phyloP scores from a whole-genome alignment of 2,113 vertebrate species.

The Dryoscopus gambensis region DNA sequence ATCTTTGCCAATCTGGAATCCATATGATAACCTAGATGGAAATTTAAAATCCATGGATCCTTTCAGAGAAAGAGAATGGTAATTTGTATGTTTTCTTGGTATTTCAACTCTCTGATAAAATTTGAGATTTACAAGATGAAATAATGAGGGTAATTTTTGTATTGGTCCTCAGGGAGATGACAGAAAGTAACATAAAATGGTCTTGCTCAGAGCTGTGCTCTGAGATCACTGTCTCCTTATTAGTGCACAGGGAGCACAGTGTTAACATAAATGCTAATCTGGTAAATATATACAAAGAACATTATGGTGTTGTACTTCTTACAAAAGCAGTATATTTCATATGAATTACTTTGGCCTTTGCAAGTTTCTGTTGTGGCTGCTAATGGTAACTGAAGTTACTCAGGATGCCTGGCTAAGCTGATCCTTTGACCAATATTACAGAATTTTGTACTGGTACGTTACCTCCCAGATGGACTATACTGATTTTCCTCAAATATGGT shows the following conservation, averaged over 20 bases:
- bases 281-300: not conserved
- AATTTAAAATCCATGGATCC: not conserved
- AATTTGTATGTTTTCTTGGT: not conserved
- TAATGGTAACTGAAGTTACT: not conserved
- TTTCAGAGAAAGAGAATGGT: not conserved
- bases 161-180: not conserved
- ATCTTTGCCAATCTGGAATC: not conserved
- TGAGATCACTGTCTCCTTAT: not conserved
- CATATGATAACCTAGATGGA: not conserved
- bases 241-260: not conserved
- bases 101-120: not conserved
- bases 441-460: not conserved
- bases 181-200: not conserved
- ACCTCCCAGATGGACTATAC: not conserved
- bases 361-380: not conserved
- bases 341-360: not conserved
- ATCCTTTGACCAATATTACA: not conserved
- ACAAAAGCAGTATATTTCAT: not conserved
- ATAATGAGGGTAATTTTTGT: not conserved
- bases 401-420: not conserved
- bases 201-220: not conserved
- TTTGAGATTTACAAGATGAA: not conserved
- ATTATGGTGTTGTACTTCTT: not conserved
- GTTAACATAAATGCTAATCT: not conserved
- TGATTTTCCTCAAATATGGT: not conserved